A percentile compares a stretch with the other conserved stretches of the same genome.
Evolutionary conservation across 1,140 invertebrate genomes (phyloP).

Genomic region (Drosophila lacteicornis): DNA sequence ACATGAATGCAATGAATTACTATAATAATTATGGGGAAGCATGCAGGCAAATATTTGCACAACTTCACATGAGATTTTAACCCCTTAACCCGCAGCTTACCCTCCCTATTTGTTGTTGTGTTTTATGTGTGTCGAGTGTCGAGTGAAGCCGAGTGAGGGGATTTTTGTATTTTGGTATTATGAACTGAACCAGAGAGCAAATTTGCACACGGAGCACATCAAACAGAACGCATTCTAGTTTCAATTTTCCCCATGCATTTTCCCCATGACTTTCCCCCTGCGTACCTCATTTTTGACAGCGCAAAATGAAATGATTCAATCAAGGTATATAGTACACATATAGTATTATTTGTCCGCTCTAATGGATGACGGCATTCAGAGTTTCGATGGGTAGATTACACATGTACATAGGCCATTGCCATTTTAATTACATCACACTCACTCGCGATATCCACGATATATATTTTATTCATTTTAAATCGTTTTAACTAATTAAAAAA

Average conservation of each 20-base stretch:
- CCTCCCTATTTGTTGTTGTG: constrained; percentile 39
- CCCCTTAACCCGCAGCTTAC: constrained; percentile 4
- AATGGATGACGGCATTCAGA: constrained; percentile 25
- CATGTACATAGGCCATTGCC: constrained; percentile 51
- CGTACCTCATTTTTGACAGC: constrained; percentile 60
- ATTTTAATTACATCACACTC: constrained; percentile 57
- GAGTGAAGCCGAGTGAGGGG: constrained; percentile 37
- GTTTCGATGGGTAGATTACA: constrained; percentile 10
- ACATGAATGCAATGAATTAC: constrained; percentile 56
- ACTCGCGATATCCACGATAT: constrained; percentile 36
- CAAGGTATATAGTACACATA: constrained; percentile 6
- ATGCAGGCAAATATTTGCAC: constrained; percentile 68
- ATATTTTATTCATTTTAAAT: constrained; percentile 67
- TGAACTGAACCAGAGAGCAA: constrained; percentile 45
- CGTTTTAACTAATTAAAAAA: constrained; percentile 81
- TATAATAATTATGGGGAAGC: constrained; percentile 55
- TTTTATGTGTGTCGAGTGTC: constrained; percentile 38
- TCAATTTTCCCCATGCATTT: background rate
- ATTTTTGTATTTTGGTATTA: constrained; percentile 76
- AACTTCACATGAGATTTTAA: constrained; percentile 35
- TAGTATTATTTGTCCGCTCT: constrained; percentile 38
- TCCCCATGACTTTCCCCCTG: constrained; percentile 4
- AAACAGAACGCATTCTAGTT: constrained; percentile 36
- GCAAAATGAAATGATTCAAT: constrained; percentile 45
- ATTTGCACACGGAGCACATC: constrained; percentile 38